phyloP scores from a whole-genome alignment of 1,140 invertebrate genomes.

The Tenebrio molitor region DNA sequence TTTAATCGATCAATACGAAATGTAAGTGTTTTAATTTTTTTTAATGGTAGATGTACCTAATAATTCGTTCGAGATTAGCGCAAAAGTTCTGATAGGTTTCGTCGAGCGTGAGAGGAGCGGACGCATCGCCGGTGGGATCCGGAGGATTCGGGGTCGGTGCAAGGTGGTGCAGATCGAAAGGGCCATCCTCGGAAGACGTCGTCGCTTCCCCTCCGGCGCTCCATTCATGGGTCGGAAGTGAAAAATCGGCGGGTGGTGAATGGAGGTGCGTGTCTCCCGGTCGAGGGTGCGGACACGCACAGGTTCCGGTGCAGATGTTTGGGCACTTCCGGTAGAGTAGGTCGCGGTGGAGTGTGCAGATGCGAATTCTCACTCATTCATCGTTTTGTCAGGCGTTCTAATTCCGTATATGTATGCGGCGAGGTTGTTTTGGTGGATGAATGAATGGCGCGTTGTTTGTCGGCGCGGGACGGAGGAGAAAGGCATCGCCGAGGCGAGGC shows the following conservation, averaged over 20 bases:
- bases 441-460: conserved; percentile 67
- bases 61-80: too few relatives aligned
- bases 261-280: background rate
- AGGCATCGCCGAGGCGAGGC: conserved; percentile 57
- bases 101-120: too few relatives aligned
- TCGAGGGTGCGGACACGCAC: background rate
- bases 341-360: conserved; percentile 46
- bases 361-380: conserved; percentile 58
- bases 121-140: too few relatives aligned
- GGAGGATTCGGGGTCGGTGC: too few relatives aligned
- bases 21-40: too few relatives aligned
- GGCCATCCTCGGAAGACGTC: too few relatives aligned
- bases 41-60: too few relatives aligned
- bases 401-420: conserved; percentile 71
- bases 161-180: too few relatives aligned
- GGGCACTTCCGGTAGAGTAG: conserved; percentile 53
- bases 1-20: too few relatives aligned
- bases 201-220: too few relatives aligned
- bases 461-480: conserved; percentile 61
- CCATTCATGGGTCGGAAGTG: too few relatives aligned
- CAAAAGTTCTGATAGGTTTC: too few relatives aligned
- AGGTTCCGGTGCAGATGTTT: conserved; percentile 46
- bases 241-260: background rate
- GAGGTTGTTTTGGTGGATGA: conserved; percentile 68
- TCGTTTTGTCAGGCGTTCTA: conserved; percentile 65